Conservation (phyloP, 1,140 invertebrate genomes). For the Amphibalanus amphitrite region DNA sequence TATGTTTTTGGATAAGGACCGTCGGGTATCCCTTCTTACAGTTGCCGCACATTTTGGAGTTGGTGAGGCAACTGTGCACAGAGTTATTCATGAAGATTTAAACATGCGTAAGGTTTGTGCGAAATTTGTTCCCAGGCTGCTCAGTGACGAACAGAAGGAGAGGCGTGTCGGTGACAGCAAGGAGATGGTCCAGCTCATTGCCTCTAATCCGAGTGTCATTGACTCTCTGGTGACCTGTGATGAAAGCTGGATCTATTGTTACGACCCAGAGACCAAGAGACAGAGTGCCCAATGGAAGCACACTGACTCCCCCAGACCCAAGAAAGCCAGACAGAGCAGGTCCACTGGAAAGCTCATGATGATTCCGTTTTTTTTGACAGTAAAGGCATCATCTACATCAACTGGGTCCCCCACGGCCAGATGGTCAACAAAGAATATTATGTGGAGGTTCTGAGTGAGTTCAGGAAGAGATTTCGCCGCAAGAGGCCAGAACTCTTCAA, state of each 20-base stretch:
- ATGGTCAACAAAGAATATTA: constrained; percentile 8
- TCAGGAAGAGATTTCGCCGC: too few species aligned
- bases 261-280: too few species aligned
- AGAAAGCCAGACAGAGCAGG: too few species aligned
- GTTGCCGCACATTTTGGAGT: constrained; percentile 1
- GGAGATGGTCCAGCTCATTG: not conserved
- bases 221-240: not conserved
- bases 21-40: constrained; percentile 2
- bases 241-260: not conserved
- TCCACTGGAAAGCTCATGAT: not conserved
- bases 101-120: not conserved
- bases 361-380: not conserved
- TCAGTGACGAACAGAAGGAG: not conserved
- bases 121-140: not conserved
- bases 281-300: too few species aligned
- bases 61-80: constrained; percentile 1
- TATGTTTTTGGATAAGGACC: not conserved
- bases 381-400: constrained; percentile 1
- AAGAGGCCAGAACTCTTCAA: too few species aligned
- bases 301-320: too few species aligned
- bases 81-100: constrained; percentile 3
- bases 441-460: too few species aligned
- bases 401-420: constrained; percentile 7
- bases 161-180: not conserved
- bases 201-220: not conserved